Evolutionary conservation across 2,888 invertebrate genomes (phyloP).

Genomic region (Limnephilus auricula): DNA sequence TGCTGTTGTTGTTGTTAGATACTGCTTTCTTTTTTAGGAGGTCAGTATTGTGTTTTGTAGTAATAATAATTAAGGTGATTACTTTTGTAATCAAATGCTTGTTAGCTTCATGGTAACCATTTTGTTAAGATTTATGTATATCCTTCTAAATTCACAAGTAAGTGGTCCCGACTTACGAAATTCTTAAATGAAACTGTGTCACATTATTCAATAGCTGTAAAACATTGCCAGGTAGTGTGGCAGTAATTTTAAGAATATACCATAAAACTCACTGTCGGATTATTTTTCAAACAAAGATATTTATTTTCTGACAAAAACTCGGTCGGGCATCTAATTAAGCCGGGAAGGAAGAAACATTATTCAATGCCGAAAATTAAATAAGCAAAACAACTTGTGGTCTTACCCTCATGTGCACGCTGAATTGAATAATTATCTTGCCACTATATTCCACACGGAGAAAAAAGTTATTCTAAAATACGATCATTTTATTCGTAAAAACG

Average conservation of each 20-base stretch:
- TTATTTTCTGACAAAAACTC: constrained; percentile 20
- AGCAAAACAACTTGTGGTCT: constrained; percentile 17
- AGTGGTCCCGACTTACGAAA: background rate
- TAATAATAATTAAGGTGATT: too few relatives aligned
- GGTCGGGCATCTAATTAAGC: constrained; percentile 26
- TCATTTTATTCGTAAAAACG: too few relatives aligned
- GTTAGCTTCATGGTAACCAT: background rate
- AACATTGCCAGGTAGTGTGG: background rate
- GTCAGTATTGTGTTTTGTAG: too few relatives aligned
- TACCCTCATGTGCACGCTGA: background rate
- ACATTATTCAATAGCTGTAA: background rate
- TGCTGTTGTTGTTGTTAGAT: too few relatives aligned
- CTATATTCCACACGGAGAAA: too few relatives aligned
- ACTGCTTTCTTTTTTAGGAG: too few relatives aligned
- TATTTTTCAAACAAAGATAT: background rate
- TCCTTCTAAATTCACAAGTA: background rate
- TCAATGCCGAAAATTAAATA: constrained; percentile 11
- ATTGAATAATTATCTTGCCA: background rate
- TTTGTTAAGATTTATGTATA: background rate
- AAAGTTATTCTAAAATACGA: too few relatives aligned
- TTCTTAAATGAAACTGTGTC: background rate
- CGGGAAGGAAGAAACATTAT: background rate
- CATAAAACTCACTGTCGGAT: constrained; percentile 16
- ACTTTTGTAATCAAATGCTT: background rate
- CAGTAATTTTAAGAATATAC: background rate